Percentiles rank a stretch among this genome's conserved stretches.
phyloP scores from a whole-genome alignment of 1,140 invertebrate genomes.

The Dendroctonus valens region DNA sequence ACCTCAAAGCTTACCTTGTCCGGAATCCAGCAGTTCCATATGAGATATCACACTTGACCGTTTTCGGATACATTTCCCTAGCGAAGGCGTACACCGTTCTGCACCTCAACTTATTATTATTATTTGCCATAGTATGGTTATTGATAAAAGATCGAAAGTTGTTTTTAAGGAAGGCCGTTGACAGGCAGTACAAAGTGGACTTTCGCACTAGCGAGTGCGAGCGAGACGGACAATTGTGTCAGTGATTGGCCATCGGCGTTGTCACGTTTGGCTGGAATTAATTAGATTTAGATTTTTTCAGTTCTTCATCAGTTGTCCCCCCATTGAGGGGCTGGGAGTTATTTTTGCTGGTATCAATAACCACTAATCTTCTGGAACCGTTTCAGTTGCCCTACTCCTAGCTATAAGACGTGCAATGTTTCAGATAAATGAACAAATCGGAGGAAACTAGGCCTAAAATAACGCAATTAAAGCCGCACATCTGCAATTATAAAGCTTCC shows the following conservation, averaged over 20 bases:
- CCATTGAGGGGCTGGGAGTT: no score
- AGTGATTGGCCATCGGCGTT: background rate
- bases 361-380: no score
- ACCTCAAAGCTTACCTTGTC: conserved; percentile 59
- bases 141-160: conserved; percentile 31
- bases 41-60: conserved; percentile 59
- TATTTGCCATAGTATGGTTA: conserved; percentile 41
- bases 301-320: no score
- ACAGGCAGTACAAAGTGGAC: conserved; percentile 1
- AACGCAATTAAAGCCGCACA: no score
- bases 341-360: no score
- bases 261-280: no score
- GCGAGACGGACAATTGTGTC: conserved; percentile 2
- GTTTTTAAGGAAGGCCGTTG: conserved; percentile 19
- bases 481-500: no score
- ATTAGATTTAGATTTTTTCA: no score
- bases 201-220: conserved; percentile 11
- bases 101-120: conserved; percentile 30
- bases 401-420: no score
- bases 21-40: conserved; percentile 71
- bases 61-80: conserved; percentile 71
- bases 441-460: no score
- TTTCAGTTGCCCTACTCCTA: no score
- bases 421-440: no score
- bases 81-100: conserved; percentile 68